Evolutionary conservation across 2,888 invertebrate genomes (phyloP).

Genomic region (Itoplectis maculator): DNA sequence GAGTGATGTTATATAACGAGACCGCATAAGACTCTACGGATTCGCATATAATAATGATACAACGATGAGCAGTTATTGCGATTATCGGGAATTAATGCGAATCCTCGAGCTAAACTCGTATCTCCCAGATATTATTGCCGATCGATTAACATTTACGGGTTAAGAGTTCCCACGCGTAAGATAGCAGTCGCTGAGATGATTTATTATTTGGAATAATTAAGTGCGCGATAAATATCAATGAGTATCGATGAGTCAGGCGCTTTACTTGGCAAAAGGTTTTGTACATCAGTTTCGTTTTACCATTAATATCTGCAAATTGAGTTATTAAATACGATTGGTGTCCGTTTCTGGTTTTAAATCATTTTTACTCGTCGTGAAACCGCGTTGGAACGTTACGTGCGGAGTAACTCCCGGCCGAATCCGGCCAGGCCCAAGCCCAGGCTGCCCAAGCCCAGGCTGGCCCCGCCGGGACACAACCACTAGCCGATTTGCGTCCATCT

Average conservation of each 20-base stretch:
- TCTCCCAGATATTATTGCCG: background rate
- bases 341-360: background rate
- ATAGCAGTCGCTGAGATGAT: background rate
- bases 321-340: background rate
- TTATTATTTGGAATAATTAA: constrained; percentile 12
- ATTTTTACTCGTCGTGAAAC: no score
- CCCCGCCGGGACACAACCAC: no score
- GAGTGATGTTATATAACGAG: background rate
- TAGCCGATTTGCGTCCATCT: no score
- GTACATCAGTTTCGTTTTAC: background rate
- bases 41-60: constrained; percentile 7
- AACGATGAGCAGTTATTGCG: background rate
- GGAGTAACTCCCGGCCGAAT: no score
- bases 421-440: no score
- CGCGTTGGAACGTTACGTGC: no score
- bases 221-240: background rate
- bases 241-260: background rate
- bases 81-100: constrained; percentile 26
- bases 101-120: constrained; percentile 26
- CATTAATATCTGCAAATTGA: background rate
- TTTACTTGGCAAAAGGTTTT: background rate
- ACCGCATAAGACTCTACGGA: background rate
- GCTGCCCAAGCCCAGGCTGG: no score
- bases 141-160: constrained; percentile 3
- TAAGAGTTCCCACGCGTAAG: background rate